Evolutionary conservation across 2,888 invertebrate genomes (phyloP).

Genomic region (Agrochola macilenta): DNA sequence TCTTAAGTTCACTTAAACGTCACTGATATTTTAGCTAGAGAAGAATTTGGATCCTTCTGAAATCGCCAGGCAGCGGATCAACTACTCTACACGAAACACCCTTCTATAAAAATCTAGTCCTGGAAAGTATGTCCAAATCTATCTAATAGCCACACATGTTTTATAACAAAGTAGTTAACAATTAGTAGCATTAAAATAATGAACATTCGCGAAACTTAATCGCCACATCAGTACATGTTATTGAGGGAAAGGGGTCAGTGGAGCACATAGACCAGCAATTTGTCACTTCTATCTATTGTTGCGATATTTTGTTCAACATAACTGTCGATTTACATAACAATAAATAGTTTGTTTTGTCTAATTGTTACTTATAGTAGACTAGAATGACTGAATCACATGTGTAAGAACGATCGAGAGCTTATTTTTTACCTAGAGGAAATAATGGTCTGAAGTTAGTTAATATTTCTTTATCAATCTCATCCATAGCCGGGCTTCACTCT

Average conservation of each 20-base stretch:
- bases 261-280: constrained; percentile 38
- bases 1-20: background rate
- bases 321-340: constrained; percentile 31
- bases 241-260: constrained; percentile 52
- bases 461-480: background rate
- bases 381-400: background rate
- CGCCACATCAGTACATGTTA: constrained; percentile 34
- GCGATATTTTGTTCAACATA: constrained; percentile 29
- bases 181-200: constrained; percentile 15
- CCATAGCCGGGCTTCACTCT: too few species aligned
- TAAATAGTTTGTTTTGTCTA: constrained; percentile 1
- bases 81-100: background rate
- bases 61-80: background rate
- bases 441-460: background rate
- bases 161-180: constrained; percentile 7
- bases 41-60: background rate
- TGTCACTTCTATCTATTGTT: constrained; percentile 37
- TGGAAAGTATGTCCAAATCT: background rate
- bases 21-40: background rate
- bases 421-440: background rate
- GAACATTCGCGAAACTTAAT: constrained; percentile 31
- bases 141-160: background rate
- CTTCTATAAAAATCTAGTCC: background rate
- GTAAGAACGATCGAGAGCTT: background rate
- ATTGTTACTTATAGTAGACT: background rate